A percentile compares a stretch with the other conserved stretches of the same genome.
Evolutionary conservation across 2,888 invertebrate genomes (phyloP).

Genomic region (Busseola fusca): DNA sequence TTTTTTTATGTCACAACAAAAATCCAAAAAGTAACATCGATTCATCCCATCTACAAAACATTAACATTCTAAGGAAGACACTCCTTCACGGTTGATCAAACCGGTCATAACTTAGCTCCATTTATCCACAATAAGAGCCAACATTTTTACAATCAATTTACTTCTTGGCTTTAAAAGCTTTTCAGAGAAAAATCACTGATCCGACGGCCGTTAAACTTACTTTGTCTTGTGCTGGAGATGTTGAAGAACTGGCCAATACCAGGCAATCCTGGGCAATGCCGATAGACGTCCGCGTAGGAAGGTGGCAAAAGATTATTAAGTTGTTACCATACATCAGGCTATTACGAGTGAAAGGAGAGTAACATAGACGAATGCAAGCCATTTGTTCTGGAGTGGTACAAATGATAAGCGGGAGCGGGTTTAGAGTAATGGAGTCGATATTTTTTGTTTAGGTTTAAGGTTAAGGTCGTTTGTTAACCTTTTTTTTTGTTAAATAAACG

Average conservation of each 20-base stretch:
- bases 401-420: slow-evolving; percentile 54
- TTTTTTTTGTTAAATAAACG: slow-evolving; percentile 18
- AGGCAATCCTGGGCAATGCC: slow-evolving; percentile 17
- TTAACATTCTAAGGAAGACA: slow-evolving; percentile 28
- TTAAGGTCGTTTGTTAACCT: background rate
- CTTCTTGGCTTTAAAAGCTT: slow-evolving; percentile 73
- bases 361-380: slow-evolving; percentile 81
- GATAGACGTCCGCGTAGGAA: slow-evolving; percentile 62
- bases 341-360: slow-evolving; percentile 79
- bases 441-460: slow-evolving; percentile 20
- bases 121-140: slow-evolving; percentile 53
- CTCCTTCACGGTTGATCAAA: slow-evolving; percentile 39
- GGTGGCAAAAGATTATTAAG: slow-evolving; percentile 76
- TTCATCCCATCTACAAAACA: slow-evolving; percentile 19
- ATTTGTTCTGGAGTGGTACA: slow-evolving; percentile 69
- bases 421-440: slow-evolving; percentile 2
- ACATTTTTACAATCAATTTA: slow-evolving; percentile 67
- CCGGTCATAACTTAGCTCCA: slow-evolving; percentile 52
- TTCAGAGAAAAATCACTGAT: slow-evolving; percentile 66
- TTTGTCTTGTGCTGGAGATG: slow-evolving; percentile 61
- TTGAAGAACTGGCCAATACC: slow-evolving; percentile 19
- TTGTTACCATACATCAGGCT: slow-evolving; percentile 82
- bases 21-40: background rate
- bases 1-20: background rate
- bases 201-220: slow-evolving; percentile 69